A percentile compares a stretch with the other conserved stretches of the same genome.
phyloP scores from a whole-genome alignment of 2,888 invertebrate genomes.

The Tenthredo distinguenda region DNA sequence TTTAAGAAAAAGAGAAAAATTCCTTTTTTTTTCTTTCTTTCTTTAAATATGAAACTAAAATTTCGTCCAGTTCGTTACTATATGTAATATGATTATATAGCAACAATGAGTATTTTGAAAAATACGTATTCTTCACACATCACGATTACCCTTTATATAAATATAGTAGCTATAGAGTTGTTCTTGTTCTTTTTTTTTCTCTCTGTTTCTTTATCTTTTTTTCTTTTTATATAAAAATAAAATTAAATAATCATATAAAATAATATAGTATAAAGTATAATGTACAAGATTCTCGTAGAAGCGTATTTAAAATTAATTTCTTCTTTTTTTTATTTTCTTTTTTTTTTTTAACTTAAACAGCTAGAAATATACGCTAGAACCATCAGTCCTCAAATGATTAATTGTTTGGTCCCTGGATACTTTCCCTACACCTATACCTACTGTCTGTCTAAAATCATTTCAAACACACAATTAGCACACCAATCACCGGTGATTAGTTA shows the following conservation, averaged over 20 bases:
- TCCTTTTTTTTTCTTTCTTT: not conserved
- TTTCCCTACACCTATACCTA: constrained; percentile 63
- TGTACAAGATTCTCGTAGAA: constrained; percentile 68
- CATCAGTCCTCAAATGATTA: constrained; percentile 72
- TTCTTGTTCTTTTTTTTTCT: constrained; percentile 55
- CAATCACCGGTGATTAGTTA: constrained; percentile 64
- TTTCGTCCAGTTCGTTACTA: constrained; percentile 65
- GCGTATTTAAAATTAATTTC: constrained; percentile 55
- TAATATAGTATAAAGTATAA: constrained; percentile 68
- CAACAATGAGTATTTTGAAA: constrained; percentile 68
- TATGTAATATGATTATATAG: constrained; percentile 31
- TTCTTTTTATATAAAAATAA: constrained; percentile 72
- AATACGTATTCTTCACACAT: constrained; percentile 54
- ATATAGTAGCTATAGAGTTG: constrained; percentile 51
- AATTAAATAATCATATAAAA: constrained; percentile 73
- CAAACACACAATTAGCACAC: constrained; percentile 55
- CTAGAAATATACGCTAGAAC: constrained; percentile 74
- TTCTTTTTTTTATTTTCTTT: constrained; percentile 22
- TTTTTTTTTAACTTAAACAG: constrained; percentile 58
- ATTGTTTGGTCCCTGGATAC: constrained; percentile 74
- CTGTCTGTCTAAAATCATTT: constrained; percentile 56
- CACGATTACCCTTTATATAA: constrained; percentile 56
- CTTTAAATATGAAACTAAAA: constrained; percentile 59
- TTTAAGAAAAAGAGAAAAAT: not conserved
- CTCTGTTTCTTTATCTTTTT: constrained; percentile 53